Evolutionary conservation across 2,113 vertebrate species (phyloP).

Genomic region (Mormoops blainvillei): DNA sequence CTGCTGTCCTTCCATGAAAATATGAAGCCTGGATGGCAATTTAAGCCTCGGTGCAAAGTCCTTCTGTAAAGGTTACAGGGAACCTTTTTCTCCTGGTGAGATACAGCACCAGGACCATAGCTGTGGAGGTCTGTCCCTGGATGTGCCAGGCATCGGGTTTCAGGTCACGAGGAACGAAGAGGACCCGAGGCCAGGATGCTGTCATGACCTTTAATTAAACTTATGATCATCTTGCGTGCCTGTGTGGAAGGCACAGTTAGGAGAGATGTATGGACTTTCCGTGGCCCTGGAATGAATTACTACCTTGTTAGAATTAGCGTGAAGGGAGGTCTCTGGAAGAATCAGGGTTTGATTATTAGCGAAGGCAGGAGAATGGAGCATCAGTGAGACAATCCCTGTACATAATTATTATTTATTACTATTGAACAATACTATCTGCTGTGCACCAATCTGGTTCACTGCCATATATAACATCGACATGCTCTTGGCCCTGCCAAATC

Average conservation of each 20-base stretch:
- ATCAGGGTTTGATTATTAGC: slow-evolving; percentile 66
- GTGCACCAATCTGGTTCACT: slow-evolving; percentile 49
- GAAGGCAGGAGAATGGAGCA: slow-evolving; percentile 49
- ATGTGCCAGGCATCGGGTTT: not conserved
- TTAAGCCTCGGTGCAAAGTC: not conserved
- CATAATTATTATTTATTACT: slow-evolving; percentile 78
- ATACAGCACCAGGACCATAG: not conserved
- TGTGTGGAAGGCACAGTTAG: slow-evolving; percentile 58
- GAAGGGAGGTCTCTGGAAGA: slow-evolving; percentile 51
- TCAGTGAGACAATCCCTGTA: slow-evolving; percentile 67
- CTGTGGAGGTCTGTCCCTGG: not conserved
- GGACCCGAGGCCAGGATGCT: slow-evolving; percentile 48
- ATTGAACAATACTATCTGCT: slow-evolving; percentile 70
- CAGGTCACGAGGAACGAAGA: slow-evolving; percentile 37
- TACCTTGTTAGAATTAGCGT: slow-evolving; percentile 70
- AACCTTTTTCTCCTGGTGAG: not conserved
- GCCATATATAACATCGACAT: slow-evolving; percentile 71
- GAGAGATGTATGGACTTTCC: slow-evolving; percentile 61
- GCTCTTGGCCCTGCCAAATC: slow-evolving; percentile 63
- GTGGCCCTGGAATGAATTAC: slow-evolving; percentile 59
- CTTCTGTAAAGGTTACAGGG: not conserved
- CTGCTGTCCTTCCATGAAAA: not conserved
- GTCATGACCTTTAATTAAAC: slow-evolving; percentile 72
- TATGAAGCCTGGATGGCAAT: not conserved
- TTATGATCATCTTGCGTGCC: slow-evolving; percentile 52